phyloP scores from a whole-genome alignment of 2,888 invertebrate genomes.

The Harpalus rubripes region DNA sequence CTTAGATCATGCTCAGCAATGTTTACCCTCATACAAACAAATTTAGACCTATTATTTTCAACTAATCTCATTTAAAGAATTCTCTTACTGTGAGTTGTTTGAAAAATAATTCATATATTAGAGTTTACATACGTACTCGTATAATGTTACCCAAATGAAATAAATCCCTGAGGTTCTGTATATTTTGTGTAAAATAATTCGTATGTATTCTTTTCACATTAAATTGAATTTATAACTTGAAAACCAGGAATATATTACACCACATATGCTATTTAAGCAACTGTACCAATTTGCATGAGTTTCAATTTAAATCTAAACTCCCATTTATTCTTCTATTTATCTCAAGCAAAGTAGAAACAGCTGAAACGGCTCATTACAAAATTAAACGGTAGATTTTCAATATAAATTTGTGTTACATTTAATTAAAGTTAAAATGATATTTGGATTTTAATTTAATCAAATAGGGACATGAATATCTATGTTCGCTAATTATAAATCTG shows the following conservation, averaged over 20 bases:
- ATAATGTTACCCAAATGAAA: background rate
- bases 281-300: constrained; percentile 27
- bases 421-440: constrained; percentile 5
- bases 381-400: constrained; percentile 7
- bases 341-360: constrained; percentile 6
- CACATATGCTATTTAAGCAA: constrained; percentile 7
- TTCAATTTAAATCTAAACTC: constrained; percentile 17
- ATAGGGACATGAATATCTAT: constrained; percentile 7
- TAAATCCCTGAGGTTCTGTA: too few species aligned
- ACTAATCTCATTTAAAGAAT: too few species aligned
- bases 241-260: background rate
- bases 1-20: too few species aligned
- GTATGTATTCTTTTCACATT: background rate
- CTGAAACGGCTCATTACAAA: constrained; percentile 13
- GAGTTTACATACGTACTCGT: background rate
- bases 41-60: too few species aligned
- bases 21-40: too few species aligned
- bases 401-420: background rate
- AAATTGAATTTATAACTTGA: background rate
- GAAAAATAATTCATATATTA: too few species aligned
- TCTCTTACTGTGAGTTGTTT: too few species aligned
- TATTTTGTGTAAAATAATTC: background rate
- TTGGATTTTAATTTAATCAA: constrained; percentile 12
- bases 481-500: constrained; percentile 14
- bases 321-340: constrained; percentile 31